Evolutionary conservation across 1,140 invertebrate genomes (phyloP), one percentile per base, ranked within the genome.

Genomic region (Drosophila nigrodunni): DNA sequence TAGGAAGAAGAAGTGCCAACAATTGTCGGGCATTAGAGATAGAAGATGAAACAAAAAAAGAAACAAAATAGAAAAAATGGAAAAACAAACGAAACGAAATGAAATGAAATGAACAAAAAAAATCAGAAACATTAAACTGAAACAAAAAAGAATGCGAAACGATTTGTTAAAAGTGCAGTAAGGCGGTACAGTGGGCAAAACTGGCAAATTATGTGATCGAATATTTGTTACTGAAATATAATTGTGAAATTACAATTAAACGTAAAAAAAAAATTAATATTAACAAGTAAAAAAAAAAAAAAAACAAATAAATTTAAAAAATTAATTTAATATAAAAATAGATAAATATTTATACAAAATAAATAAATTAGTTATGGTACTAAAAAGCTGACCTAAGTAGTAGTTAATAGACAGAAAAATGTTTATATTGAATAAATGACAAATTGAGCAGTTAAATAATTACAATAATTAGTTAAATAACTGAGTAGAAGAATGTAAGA

Each of bases 1-100:
- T 80, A 80, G 70, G 73, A 80, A 82, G 73, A 77, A 86, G 82
- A 86, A 83, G 83, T 88, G 77, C 73, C 77, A 88, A 88, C 85
- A 88, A 88, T 88, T 88, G 85, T 74, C 80, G 60, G 85, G 74
- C 85, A 88, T 88, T 88, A 88, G 83, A 88, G 85, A 87, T 79
- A 86, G 78, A 79, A 86, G 77, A 78, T 73, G 77, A 62, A 77
- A 62, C 60, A 71, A 62, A 72, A 66, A 55, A 57, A 30, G 77
- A 66, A 77, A 62, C 60, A 71, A 25, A 62, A 72, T 62, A 55
- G 47, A 64, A 60, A 60, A 69, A 55, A 67, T 62, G 62, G 44
- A 65, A 73, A 39, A 69, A 46, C 52, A 21, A 57, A 15, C 4
- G 35, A 59, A 59, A 77, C 49, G 73, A 73, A 62, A 70, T 47